A percentile compares a stretch with the other conserved stretches of the same genome.
phyloP scores from a whole-genome alignment of 2,113 vertebrate genomes.

The Propithecus coquereli region DNA sequence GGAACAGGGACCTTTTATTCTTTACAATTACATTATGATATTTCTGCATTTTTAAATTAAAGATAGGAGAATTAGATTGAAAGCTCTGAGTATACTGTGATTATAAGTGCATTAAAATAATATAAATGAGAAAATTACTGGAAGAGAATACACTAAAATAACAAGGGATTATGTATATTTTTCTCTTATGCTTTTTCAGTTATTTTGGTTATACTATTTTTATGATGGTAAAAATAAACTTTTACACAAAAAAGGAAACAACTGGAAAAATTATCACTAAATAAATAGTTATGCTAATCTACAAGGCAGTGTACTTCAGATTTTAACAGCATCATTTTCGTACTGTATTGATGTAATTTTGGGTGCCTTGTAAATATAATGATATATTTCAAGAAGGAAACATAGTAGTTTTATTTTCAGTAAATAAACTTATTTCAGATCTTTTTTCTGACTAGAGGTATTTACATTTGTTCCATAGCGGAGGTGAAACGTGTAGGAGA shows the following conservation, averaged over 20 bases:
- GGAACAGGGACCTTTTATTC: neutral
- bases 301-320: neutral
- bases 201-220: neutral
- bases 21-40: neutral
- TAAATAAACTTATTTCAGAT: neutral
- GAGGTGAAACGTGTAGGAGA: slow-evolving; percentile 99
- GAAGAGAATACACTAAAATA: slow-evolving; percentile 20
- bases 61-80: neutral
- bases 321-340: slow-evolving; percentile 25
- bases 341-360: neutral
- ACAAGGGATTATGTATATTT: neutral
- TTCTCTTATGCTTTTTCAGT: slow-evolving; percentile 15
- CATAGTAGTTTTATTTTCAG: neutral
- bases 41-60: slow-evolving; percentile 39
- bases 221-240: neutral
- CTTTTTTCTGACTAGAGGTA: slow-evolving; percentile 35
- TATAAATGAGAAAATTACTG: slow-evolving; percentile 41
- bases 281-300: slow-evolving; percentile 26
- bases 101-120: slow-evolving; percentile 31
- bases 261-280: slow-evolving; percentile 5
- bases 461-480: slow-evolving; percentile 82
- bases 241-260: neutral
- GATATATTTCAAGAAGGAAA: neutral
- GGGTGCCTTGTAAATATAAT: neutral
- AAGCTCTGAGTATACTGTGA: neutral